Evolutionary conservation across 2,113 vertebrate species (phyloP), one percentile per base, ranked within the genome.

Genomic region (Oreotrochilus melanogaster): DNA sequence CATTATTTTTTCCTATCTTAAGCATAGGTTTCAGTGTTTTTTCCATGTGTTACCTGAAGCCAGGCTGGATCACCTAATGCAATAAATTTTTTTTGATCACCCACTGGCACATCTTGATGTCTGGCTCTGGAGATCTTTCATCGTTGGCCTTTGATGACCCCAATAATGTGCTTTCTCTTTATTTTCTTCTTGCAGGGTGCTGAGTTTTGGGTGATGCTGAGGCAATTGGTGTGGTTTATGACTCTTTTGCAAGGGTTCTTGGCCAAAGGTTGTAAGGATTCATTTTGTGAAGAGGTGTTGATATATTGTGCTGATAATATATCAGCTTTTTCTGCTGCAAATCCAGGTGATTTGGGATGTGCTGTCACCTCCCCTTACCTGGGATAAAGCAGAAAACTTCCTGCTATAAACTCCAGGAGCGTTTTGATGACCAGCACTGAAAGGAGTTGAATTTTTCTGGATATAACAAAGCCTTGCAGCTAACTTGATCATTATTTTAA

Each of bases 311-410:
- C 39, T 45, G 45, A 45, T 45, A 45, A 45, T 45, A 45, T 45
- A 37, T 51, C 50, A 37, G 35, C 50, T 25, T 51, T 50, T 51
- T 51, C 24, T 25, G 24, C 13, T 51, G 48, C 48, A 50, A 12
- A 50, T 23, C 23, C 23, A 50, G 48, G 48, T 50, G 31, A 6
- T 64, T 82, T 67, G 14, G 31, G 27, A 19, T 35, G 7, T 11
- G 12, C 37, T 24, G 19, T 4, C 50, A 12, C 64, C n/a, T 57
- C 10, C 19, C 78, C 50, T 21, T 74, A 17, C 61, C 16, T 23
- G 50, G 21, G 0, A 0, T n/a, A 70, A 27, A 42, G 78, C 37
- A 28, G 33, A 19, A 6, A 42, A 7, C 8, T 37, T 28, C 10
- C 10, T 35, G 4, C 45, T 84, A 3, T 33, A 23, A 88, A 53